phyloP scores from a whole-genome alignment of 2,113 vertebrate species.

The Hydropotes inermis region DNA sequence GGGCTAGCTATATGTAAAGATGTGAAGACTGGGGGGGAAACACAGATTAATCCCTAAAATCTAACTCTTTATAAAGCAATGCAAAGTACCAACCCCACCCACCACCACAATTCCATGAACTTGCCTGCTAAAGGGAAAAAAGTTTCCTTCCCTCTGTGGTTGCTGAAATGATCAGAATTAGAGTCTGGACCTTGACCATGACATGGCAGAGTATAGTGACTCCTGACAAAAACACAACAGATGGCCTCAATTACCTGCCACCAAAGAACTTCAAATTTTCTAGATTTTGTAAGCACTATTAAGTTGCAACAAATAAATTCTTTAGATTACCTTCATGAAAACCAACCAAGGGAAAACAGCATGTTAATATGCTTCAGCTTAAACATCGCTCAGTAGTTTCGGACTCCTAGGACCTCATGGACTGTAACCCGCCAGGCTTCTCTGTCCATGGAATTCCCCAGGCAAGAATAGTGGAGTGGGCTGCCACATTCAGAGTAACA shows the following conservation, averaged over 20 bases:
- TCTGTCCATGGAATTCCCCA: neutral
- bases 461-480: neutral
- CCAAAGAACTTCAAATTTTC: constrained; percentile 29
- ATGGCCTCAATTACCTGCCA: constrained; percentile 46
- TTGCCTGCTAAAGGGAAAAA: neutral
- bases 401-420: neutral
- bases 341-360: neutral
- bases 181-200: neutral
- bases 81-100: neutral
- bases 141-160: neutral
- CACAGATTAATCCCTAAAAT: neutral
- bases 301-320: constrained; percentile 5
- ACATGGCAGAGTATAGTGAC: neutral
- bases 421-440: neutral
- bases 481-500: neutral
- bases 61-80: neutral
- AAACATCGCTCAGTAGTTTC: neutral
- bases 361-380: neutral
- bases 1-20: neutral
- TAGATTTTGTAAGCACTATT: neutral
- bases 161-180: neutral
- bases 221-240: neutral
- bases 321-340: constrained; percentile 26
- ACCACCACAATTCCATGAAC: neutral
- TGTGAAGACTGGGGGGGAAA: neutral